Conservation (phyloP, 2,113 vertebrate species). For the Zingel zingel region DNA sequence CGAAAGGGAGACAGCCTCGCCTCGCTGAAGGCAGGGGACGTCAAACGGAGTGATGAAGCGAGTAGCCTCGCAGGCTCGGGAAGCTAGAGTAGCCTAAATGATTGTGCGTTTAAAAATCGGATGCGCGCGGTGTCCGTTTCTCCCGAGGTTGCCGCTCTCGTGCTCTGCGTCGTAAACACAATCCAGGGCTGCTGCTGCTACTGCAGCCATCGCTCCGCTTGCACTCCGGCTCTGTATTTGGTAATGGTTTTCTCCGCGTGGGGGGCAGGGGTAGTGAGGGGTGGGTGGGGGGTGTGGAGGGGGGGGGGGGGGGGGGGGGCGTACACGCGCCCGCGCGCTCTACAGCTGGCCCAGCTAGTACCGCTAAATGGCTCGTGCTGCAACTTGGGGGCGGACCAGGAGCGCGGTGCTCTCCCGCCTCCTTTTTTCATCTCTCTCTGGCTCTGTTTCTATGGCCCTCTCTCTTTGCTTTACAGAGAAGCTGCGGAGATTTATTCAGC, state of each 20-base stretch:
- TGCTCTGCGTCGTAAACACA: constrained; percentile 67
- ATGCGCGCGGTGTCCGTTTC: constrained; percentile 48
- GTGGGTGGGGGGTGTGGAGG: neutral
- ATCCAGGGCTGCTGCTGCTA: constrained; percentile 57
- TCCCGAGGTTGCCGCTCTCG: constrained; percentile 53
- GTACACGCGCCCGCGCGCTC: constrained; percentile 69
- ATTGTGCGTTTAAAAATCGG: constrained; percentile 43
- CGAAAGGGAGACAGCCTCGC: neutral
- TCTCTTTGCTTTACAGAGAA: constrained; percentile 1
- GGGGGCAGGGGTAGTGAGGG: constrained; percentile 39
- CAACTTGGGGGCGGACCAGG: constrained; percentile 85
- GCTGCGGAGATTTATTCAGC: constrained; percentile 43
- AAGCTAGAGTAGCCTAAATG: neutral
- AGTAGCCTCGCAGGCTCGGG: constrained; percentile 25
- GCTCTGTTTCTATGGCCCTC: constrained; percentile 7
- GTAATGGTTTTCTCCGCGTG: constrained; percentile 65
- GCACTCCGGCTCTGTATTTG: constrained; percentile 64
- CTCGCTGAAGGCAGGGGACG: constrained; percentile 5
- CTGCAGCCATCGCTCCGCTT: constrained; percentile 76
- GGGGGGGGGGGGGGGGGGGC: constrained; percentile 17
- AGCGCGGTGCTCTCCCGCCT: constrained; percentile 65
- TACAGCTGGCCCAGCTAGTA: constrained; percentile 74
- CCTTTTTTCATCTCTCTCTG: constrained; percentile 13
- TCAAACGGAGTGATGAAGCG: constrained; percentile 1
- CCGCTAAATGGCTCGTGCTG: constrained; percentile 79